A percentile compares a stretch with the other conserved stretches of the same genome.
Evolutionary conservation across 2,113 vertebrate genomes (phyloP).

Genomic region (Xyrauchen texanus): DNA sequence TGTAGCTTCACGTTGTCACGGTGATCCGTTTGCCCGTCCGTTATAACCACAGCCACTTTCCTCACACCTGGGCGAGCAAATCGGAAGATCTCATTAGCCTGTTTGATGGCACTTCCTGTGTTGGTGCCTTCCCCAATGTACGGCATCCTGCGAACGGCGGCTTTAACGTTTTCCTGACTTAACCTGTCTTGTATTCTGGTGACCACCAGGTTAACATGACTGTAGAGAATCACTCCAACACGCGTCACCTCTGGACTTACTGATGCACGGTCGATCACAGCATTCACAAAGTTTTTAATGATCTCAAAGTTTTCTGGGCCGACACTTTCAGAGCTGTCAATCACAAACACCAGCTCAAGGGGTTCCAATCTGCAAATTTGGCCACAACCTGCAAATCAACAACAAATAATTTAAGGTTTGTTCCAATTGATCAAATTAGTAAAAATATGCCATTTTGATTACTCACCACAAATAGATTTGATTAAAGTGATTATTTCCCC

Average conservation of each 20-base stretch:
- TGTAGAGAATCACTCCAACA: slow-evolving; percentile 84
- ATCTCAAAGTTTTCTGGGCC: slow-evolving; percentile 81
- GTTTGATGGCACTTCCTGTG: slow-evolving; percentile 78
- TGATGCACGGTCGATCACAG: slow-evolving; percentile 72
- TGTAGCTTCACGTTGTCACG: slow-evolving; percentile 74
- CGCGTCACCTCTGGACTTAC: slow-evolving; percentile 61
- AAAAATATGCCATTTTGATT: background rate
- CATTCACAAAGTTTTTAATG: slow-evolving; percentile 82
- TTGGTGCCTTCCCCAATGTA: slow-evolving; percentile 85
- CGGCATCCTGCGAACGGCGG: slow-evolving; percentile 75
- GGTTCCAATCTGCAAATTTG: slow-evolving; percentile 76
- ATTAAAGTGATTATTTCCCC: slow-evolving; percentile 85
- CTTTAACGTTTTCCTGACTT: slow-evolving; percentile 74
- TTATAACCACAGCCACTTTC: slow-evolving; percentile 84
- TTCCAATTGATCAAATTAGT: background rate
- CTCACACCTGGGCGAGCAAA: slow-evolving; percentile 65
- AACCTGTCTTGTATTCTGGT: slow-evolving; percentile 70
- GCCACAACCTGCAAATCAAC: slow-evolving; percentile 76
- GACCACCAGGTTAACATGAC: slow-evolving; percentile 76
- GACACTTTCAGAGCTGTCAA: slow-evolving; percentile 88
- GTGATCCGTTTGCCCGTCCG: slow-evolving; percentile 79
- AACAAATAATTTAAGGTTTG: background rate
- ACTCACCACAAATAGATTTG: slow-evolving; percentile 87
- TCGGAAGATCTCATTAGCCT: slow-evolving; percentile 73
- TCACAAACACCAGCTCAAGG: slow-evolving; percentile 85